phyloP scores from a whole-genome alignment of 1,140 invertebrate species.

The Periplaneta americana region DNA sequence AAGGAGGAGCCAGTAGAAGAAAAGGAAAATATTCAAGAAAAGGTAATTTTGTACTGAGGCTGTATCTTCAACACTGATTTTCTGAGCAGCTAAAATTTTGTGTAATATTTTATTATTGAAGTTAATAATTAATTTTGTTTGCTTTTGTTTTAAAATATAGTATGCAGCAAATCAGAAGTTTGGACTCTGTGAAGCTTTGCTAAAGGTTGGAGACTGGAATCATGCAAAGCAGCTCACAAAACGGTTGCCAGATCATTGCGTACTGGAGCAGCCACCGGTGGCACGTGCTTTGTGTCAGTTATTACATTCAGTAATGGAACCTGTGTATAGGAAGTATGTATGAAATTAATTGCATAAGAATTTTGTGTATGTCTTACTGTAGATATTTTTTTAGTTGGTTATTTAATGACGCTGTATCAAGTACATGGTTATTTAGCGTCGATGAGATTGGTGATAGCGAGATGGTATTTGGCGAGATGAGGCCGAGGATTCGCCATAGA shows the following conservation, averaged over 20 bases:
- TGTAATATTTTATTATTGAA: too few species aligned
- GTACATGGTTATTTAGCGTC: too few species aligned
- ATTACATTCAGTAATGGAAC: slow-evolving; percentile 81
- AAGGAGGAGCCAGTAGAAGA: slow-evolving; percentile 55
- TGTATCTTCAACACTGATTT: too few species aligned
- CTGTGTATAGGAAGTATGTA: slow-evolving; percentile 75
- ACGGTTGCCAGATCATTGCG: slow-evolving; percentile 74
- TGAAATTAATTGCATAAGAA: too few species aligned
- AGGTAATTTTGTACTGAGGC: too few species aligned
- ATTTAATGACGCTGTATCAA: too few species aligned
- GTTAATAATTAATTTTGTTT: neutral
- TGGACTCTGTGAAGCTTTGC: slow-evolving; percentile 80
- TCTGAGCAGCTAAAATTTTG: too few species aligned
- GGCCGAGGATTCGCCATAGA: too few species aligned
- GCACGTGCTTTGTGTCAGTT: slow-evolving; percentile 73
- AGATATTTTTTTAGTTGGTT: too few species aligned
- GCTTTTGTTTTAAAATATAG: neutral
- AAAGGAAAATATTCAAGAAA: slow-evolving; percentile 52
- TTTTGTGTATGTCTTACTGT: too few species aligned
- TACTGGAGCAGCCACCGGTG: slow-evolving; percentile 72
- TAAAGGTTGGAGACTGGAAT: slow-evolving; percentile 87
- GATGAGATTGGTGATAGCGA: too few species aligned
- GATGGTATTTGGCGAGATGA: too few species aligned
- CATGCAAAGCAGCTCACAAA: slow-evolving; percentile 73
- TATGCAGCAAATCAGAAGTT: slow-evolving; percentile 80